Evolutionary conservation across 1,140 invertebrate species (phyloP).

Genomic region (Arctopsyche grandis): DNA sequence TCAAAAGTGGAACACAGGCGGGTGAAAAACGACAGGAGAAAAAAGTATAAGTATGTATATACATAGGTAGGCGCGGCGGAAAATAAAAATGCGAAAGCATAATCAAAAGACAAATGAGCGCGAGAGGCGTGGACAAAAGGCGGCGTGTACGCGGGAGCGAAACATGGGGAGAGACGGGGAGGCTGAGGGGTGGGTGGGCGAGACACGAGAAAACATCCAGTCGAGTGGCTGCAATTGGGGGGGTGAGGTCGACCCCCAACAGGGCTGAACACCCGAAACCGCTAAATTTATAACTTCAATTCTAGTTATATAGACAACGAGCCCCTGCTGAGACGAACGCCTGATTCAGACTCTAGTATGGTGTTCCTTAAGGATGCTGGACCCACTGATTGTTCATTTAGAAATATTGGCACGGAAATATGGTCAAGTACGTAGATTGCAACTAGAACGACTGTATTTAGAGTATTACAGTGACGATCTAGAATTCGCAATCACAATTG

Average conservation of each 20-base stretch:
- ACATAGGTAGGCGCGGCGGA: slow-evolving; percentile 27
- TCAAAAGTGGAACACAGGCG: slow-evolving; percentile 43
- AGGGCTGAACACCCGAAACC: slow-evolving; percentile 30
- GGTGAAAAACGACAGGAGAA: slow-evolving; percentile 39
- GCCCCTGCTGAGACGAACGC: neutral
- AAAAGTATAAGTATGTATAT: slow-evolving; percentile 21
- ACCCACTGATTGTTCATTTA: too few species aligned
- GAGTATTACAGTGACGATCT: too few species aligned
- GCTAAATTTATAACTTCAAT: neutral
- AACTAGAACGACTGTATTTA: too few species aligned
- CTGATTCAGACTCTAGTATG: too few species aligned
- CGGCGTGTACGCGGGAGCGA: slow-evolving; percentile 37
- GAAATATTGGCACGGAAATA: too few species aligned
- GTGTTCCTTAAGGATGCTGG: too few species aligned
- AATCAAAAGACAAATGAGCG: slow-evolving; percentile 55
- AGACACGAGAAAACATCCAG: slow-evolving; percentile 47
- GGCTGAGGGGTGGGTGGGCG: slow-evolving; percentile 10
- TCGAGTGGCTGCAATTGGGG: slow-evolving; percentile 48
- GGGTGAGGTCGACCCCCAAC: neutral
- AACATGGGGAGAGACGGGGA: slow-evolving; percentile 30
- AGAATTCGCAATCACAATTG: too few species aligned
- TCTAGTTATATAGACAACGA: neutral
- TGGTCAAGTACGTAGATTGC: too few species aligned
- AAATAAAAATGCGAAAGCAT: slow-evolving; percentile 48
- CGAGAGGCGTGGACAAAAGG: slow-evolving; percentile 52